phyloP scores from a whole-genome alignment of 2,888 invertebrate genomes.

The Mamestra brassicae region DNA sequence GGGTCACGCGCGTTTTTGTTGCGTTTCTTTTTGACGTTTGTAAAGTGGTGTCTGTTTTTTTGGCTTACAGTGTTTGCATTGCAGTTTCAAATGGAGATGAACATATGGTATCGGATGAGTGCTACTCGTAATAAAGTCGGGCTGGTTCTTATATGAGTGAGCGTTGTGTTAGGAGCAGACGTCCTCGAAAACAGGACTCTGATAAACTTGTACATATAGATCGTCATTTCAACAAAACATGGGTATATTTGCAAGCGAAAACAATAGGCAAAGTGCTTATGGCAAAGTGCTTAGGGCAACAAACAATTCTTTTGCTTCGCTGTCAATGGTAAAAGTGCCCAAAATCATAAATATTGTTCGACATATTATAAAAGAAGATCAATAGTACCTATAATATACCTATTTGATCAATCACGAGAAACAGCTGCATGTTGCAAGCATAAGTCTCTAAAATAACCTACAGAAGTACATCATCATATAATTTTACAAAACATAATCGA shows the following conservation, averaged over 20 bases:
- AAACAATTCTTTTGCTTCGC: no score
- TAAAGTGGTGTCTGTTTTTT: constrained; percentile 45
- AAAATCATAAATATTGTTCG: not conserved
- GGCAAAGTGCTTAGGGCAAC: no score
- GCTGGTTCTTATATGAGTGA: not conserved
- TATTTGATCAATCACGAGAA: not conserved
- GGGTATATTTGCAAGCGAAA: no score
- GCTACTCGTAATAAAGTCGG: constrained; percentile 6
- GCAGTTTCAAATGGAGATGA: constrained; percentile 14
- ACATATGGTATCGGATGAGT: constrained; percentile 5
- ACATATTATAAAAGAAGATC: not conserved
- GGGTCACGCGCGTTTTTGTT: constrained; percentile 42
- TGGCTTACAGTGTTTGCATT: constrained; percentile 22
- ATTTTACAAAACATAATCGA: constrained; percentile 22
- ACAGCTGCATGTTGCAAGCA: not conserved
- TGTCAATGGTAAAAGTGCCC: no score
- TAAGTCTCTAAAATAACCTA: not conserved
- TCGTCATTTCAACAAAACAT: not conserved
- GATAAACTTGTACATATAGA: not conserved
- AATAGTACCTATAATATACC: no score
- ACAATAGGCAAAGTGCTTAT: no score
- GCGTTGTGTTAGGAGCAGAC: not conserved
- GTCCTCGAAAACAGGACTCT: not conserved
- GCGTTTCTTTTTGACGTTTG: constrained; percentile 32
- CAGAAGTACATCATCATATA: constrained; percentile 1